Base-by-base conservation (phyloP, 1,140 invertebrate species). In the Frieseomelitta varia region DNA sequence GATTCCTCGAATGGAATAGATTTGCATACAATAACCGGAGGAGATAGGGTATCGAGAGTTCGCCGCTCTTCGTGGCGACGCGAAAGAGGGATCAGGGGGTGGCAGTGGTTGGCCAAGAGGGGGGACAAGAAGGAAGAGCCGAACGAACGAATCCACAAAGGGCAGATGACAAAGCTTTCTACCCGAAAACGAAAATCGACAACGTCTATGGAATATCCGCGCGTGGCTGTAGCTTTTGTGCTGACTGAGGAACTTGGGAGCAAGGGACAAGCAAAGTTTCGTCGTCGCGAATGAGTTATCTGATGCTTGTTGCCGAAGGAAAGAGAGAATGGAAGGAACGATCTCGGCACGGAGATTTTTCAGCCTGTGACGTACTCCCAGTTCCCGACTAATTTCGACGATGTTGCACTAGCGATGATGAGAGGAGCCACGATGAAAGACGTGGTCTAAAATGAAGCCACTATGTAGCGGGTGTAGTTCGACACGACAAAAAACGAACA, bases 1-100 rank as follows among this genome's bases (percentile, higher is more conserved):
- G 91, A 94, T 94, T 93, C 91, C 90, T 88, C 92, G 91, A 92
- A 93, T 91, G 90, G 88, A 90, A 92, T 89, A 90, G 86, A 94
- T 94, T 94, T 94, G 92, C 93, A 94, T 94, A 94, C 93, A 94
- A 94, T 94, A 93, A 94, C 91, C 92, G n/a, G 76, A 81, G 65
- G 58, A 90, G 89, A 91, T 91, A 91, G 85, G 88, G 67, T 85
- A 90, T 84, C 87, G 88, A 39, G 72, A 69, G 76, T 86, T 84
- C 53, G 85, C 76, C 55, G 61, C 76, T 71, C 71, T 55, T 72
- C 67, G 61, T 81, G 55, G 74, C 75, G 74, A 58, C 53, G 71
- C 51, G 68, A 75, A 58, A 73, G 27, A 68, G 71, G 71, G 24
- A 76, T 58, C 56, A 11, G 19, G 12, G 71, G 83, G 39, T 47